A percentile compares a stretch with the other conserved stretches of the same genome.
These are phyloP conservation scores for Ceuthmochares aereus DNA, from an alignment of 2,113 vertebrate species.

Conservation along the genomic window DNA sequence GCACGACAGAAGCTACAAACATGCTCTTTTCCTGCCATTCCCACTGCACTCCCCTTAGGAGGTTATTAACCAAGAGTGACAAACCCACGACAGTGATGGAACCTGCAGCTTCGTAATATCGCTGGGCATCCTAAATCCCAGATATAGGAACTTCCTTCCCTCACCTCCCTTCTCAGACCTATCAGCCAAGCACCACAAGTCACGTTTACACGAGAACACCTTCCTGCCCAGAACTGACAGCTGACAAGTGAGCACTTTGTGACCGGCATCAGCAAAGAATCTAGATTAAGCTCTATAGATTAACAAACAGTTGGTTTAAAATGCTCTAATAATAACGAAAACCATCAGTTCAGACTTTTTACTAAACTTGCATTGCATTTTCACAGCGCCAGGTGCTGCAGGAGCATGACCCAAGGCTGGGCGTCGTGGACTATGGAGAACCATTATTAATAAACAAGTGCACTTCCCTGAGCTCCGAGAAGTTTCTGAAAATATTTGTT, in stretches of 20 bases:
- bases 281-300: background rate
- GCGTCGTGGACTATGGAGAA: accelerated
- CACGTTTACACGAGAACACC: background rate
- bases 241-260: background rate
- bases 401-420: background rate
- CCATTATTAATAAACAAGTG: background rate
- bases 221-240: background rate
- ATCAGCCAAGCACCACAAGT: background rate
- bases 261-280: background rate
- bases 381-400: background rate
- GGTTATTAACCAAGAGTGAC: background rate
- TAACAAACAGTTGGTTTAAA: background rate
- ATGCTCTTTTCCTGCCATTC: background rate
- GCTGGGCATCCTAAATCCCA: background rate
- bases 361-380: background rate
- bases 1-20: background rate
- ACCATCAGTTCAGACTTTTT: background rate
- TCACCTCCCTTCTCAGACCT: background rate
- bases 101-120: accelerated
- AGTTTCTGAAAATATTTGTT: background rate
- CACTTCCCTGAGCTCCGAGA: background rate
- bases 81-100: background rate
- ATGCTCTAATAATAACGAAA: background rate
- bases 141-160: background rate
- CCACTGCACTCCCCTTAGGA: accelerated